A percentile compares a stretch with the other conserved stretches of the same genome.
Conservation (phyloP, 2,113 vertebrate species). For the Chaetops frenatus region DNA sequence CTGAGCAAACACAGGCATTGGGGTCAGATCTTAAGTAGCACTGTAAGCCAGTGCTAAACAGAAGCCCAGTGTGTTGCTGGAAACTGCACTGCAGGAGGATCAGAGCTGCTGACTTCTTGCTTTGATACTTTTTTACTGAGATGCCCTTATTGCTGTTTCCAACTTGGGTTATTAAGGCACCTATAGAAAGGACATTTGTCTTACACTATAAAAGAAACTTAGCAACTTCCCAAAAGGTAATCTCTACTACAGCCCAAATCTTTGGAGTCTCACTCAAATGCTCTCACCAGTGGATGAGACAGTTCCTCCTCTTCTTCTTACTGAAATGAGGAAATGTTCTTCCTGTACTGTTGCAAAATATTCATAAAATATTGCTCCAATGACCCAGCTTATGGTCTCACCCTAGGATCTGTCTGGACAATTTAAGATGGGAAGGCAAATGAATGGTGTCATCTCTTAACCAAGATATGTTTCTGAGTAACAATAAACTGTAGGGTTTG, state of each 20-base stretch:
- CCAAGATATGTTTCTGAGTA: background rate
- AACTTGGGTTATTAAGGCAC: background rate
- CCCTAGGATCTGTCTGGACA: background rate
- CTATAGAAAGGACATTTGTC: background rate
- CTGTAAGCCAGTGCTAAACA: background rate
- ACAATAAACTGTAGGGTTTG: background rate
- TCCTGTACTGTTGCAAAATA: background rate
- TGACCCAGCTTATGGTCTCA: background rate
- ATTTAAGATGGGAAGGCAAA: background rate
- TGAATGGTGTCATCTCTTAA: background rate
- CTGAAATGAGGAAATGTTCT: background rate
- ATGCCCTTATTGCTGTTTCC: background rate
- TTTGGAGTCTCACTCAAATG: background rate
- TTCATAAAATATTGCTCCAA: background rate
- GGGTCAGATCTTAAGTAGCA: background rate
- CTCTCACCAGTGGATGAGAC: background rate
- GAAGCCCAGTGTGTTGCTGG: background rate
- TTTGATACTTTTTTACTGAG: background rate
- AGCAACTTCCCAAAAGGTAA: background rate
- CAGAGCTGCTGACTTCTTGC: background rate
- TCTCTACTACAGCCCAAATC: background rate
- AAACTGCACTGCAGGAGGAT: background rate
- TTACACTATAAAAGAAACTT: background rate
- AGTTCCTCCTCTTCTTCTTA: background rate
- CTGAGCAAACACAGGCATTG: background rate